Evolutionary conservation across 1,140 invertebrate genomes (phyloP), one percentile per base, ranked within the genome.

Genomic region (Pollicipes pollicipes): DNA sequence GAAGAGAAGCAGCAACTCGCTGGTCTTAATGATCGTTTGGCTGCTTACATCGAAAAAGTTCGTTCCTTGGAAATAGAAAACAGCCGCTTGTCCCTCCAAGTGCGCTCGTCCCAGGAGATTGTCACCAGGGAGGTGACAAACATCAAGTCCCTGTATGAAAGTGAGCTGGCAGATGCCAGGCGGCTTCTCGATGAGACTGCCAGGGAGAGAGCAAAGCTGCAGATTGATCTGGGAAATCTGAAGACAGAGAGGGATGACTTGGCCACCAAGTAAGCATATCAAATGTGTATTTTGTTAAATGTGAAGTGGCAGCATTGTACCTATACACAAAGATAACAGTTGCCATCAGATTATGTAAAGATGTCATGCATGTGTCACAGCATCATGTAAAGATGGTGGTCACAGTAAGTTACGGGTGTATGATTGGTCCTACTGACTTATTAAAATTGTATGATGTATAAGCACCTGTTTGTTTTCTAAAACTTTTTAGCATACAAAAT

Each of bases 1-100:
- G 90, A 95, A 78, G 96, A 99, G 79, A 98, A 98, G 80, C 87
- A 88, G 74, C 90, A 95, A 76, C 82, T 99, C 73, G 89, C 91
- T 78, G 90, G 93, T 81, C 83, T 98, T 16, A 99, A 99, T 80
- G 93, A 98, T 78, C 89, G 96, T 70, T 81, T 99, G 73, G 96
- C 96, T 21, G 86, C 86, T 66, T 98, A 98, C 78, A 98, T 98
- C 76, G 95, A 99, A 74, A 86, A 88, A 76, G 94, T 97, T 28
- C 86, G 94, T 58, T 87, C 88, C 74, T 82, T 99, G 73, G 95
- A 98, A 82, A 81, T 83, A 30, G 95, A 98, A 81, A 99, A 99
- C 80, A 89, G 85, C 45, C 85, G 89, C 1, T 83, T 98, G 16
- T 86, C 83, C 28, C 85, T 90, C 66, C 89, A 93, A 80, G 85